Conservation (phyloP, 2,888 invertebrate genomes). For the Electrophaes corylata region DNA sequence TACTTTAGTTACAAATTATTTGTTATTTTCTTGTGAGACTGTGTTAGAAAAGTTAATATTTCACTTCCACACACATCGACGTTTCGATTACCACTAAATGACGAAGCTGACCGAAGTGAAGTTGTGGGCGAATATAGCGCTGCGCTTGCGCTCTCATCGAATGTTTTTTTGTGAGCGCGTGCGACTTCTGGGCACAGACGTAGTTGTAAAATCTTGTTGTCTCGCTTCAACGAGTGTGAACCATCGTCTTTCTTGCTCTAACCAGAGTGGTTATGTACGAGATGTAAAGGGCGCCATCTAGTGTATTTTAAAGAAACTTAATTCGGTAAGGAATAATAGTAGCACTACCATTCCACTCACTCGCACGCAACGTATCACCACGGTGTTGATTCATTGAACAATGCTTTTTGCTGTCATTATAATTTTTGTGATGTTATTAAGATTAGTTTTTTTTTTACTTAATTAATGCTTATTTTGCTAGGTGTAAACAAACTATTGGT, state of each 20-base stretch:
- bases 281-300: constrained; percentile 79
- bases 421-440: background rate
- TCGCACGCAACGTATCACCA: background rate
- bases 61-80: constrained; percentile 83
- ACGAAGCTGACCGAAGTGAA: constrained; percentile 82
- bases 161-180: constrained; percentile 79
- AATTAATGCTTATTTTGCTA: too few species aligned
- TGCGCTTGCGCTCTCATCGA: constrained; percentile 78
- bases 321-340: background rate
- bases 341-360: too few species aligned
- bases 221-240: constrained; percentile 58
- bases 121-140: constrained; percentile 82
- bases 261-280: constrained; percentile 50
- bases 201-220: constrained; percentile 69
- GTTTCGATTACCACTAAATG: constrained; percentile 82
- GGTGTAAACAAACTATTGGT: too few species aligned
- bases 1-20: constrained; percentile 80
- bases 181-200: constrained; percentile 77
- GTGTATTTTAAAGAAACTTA: constrained; percentile 58
- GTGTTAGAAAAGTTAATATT: constrained; percentile 82
- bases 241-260: constrained; percentile 49
- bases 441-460: background rate
- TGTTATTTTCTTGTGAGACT: constrained; percentile 80
- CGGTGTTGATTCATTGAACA: background rate
- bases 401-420: background rate